phyloP scores from a whole-genome alignment of 2,797 vertebrate genomes.

The Betta splendens region DNA sequence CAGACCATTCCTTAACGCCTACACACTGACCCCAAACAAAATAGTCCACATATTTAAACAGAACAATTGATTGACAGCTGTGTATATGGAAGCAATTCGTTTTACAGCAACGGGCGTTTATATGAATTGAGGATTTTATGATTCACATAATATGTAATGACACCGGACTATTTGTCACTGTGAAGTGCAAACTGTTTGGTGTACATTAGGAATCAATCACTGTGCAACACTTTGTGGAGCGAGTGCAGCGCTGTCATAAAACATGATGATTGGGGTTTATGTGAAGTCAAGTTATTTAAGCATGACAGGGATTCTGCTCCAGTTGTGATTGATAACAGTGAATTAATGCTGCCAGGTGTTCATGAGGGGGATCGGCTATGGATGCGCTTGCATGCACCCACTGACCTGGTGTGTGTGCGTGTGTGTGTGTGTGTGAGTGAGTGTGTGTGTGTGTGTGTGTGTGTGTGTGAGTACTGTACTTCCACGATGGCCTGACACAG shows the following conservation, averaged over 20 bases:
- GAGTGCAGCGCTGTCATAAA: constrained; percentile 20
- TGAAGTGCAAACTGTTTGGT: constrained; percentile 22
- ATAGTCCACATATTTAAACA: constrained; percentile 63
- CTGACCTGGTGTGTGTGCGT: constrained; percentile 51
- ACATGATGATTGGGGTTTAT: constrained; percentile 10
- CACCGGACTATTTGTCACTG: constrained; percentile 20
- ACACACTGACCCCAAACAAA: constrained; percentile 65
- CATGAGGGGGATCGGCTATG: constrained; percentile 53
- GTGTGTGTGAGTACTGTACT: constrained; percentile 46
- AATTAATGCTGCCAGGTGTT: constrained; percentile 63
- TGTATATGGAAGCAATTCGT: constrained; percentile 48
- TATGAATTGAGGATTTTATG: constrained; percentile 21
- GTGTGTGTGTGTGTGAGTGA: constrained; percentile 3
- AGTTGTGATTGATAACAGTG: constrained; percentile 37
- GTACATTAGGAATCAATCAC: constrained; percentile 19
- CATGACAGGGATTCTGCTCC: constrained; percentile 30
- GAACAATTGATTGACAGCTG: constrained; percentile 57
- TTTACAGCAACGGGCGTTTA: constrained; percentile 18
- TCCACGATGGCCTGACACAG: constrained; percentile 57
- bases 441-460: constrained; percentile 9
- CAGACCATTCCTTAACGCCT: constrained; percentile 64
- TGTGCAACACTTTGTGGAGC: constrained; percentile 8
- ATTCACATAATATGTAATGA: constrained; percentile 12
- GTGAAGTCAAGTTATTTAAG: constrained; percentile 28
- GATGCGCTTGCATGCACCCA: constrained; percentile 63